Evolutionary conservation across 2,113 vertebrate genomes (phyloP).

Genomic region (Sander vitreus): DNA sequence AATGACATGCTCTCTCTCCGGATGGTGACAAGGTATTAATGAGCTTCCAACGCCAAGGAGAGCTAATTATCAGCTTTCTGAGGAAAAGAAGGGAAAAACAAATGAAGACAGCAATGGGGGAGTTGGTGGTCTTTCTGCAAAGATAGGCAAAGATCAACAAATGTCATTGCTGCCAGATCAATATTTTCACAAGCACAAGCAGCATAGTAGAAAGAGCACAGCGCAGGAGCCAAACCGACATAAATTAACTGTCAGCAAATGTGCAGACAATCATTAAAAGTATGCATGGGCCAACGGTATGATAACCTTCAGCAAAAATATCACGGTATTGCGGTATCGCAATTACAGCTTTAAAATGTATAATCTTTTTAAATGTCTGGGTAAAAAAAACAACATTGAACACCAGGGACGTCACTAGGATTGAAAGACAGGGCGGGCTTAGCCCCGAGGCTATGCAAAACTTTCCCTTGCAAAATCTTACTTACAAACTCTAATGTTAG

Average conservation of each 20-base stretch:
- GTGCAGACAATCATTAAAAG: constrained; percentile 22
- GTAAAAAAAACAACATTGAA: too few species aligned
- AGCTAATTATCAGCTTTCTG: constrained; percentile 73
- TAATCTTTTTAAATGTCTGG: too few species aligned
- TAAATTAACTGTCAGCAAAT: constrained; percentile 25
- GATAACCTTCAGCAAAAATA: too few species aligned
- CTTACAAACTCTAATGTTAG: too few species aligned
- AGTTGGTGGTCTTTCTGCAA: constrained; percentile 12
- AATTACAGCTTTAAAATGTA: too few species aligned
- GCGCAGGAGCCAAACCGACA: background rate
- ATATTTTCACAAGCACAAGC: constrained; percentile 36
- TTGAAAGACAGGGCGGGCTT: too few species aligned
- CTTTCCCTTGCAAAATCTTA: too few species aligned
- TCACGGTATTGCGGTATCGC: too few species aligned
- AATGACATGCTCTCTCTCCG: constrained; percentile 65
- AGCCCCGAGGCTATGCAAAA: too few species aligned
- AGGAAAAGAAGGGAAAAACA: constrained; percentile 34
- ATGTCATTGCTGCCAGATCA: constrained; percentile 31
- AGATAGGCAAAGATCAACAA: constrained; percentile 49
- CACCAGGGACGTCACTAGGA: too few species aligned
- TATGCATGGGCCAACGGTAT: too few species aligned
- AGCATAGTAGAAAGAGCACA: constrained; percentile 7
- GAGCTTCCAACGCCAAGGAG: constrained; percentile 73
- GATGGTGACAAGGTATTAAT: constrained; percentile 77
- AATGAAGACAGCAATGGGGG: constrained; percentile 12